phyloP scores from a whole-genome alignment of 2,888 invertebrate genomes.

The Barypeithes pellucidus region DNA sequence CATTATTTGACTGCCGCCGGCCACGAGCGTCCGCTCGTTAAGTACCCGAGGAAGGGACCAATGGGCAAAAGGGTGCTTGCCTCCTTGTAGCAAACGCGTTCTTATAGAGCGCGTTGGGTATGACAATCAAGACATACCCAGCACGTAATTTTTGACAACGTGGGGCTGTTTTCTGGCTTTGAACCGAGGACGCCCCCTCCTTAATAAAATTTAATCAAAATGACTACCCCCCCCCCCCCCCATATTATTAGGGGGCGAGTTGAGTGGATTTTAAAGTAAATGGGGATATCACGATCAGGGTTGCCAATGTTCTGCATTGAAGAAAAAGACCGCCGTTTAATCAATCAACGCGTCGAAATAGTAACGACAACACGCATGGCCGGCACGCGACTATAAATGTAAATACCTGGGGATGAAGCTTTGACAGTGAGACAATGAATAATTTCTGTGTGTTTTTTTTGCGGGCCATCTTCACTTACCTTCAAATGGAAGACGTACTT shows the following conservation, averaged over 20 bases:
- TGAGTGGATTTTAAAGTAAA: too few species aligned
- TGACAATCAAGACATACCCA: slow-evolving; percentile 91
- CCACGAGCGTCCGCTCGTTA: background rate
- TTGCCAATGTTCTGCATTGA: too few species aligned
- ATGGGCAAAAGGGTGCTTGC: slow-evolving; percentile 79
- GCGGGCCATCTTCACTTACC: too few species aligned
- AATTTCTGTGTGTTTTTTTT: too few species aligned
- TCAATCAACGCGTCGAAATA: too few species aligned
- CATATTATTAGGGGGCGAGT: too few species aligned
- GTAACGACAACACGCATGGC: too few species aligned
- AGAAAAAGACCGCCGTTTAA: too few species aligned
- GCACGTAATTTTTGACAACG: slow-evolving; percentile 83
- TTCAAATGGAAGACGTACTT: slow-evolving; percentile 74
- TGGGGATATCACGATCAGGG: too few species aligned
- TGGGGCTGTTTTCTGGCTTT: slow-evolving; percentile 82
- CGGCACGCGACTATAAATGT: too few species aligned
- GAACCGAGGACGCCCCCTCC: slow-evolving; percentile 79
- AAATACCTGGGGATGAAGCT: too few species aligned
- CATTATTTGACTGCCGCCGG: background rate
- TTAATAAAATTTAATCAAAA: slow-evolving; percentile 50
- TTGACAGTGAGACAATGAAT: too few species aligned
- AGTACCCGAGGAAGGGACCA: background rate
- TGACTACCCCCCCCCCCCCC: background rate
- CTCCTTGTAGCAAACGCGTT: slow-evolving; percentile 80
- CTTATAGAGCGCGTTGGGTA: slow-evolving; percentile 78